Conservation (phyloP, 2,113 vertebrate genomes). For the Poicephalus gulielmi region DNA sequence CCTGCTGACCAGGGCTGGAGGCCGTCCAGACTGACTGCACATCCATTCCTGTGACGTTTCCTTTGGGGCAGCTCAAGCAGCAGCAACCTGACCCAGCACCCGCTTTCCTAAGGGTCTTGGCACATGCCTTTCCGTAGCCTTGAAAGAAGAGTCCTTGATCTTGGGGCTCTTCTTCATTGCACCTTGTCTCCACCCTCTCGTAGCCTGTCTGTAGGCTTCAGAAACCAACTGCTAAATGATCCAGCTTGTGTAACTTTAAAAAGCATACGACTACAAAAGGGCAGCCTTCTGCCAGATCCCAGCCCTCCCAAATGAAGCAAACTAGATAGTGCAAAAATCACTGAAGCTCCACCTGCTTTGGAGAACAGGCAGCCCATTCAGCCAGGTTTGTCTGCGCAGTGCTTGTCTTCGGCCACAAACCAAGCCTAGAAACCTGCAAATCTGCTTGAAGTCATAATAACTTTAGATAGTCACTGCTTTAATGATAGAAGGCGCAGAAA, state of each 20-base stretch:
- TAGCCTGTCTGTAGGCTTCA: background rate
- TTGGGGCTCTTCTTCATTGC: background rate
- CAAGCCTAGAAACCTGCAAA: background rate
- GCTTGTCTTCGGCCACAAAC: background rate
- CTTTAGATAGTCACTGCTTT: background rate
- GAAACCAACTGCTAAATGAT: fast-evolving
- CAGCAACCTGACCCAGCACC: background rate
- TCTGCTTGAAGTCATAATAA: fast-evolving
- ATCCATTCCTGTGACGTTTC: fast-evolving
- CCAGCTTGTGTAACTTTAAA: background rate
- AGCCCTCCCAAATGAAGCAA: background rate
- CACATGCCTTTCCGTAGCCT: background rate
- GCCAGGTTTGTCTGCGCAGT: fast-evolving
- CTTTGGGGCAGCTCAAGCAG: background rate
- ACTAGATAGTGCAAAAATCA: background rate
- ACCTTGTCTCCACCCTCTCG: background rate
- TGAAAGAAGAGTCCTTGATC: background rate
- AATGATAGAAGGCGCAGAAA: background rate
- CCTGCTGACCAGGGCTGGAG: fast-evolving
- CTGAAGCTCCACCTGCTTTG: fast-evolving
- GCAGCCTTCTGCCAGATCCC: background rate
- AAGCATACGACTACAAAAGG: background rate
- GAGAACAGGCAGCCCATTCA: fast-evolving
- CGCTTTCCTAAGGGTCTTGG: fast-evolving
- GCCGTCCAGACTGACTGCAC: fast-evolving